These are phyloP conservation scores for Arrhopalites spinosus DNA, from an alignment of 2,888 invertebrate genomes.

Conservation along the genomic window DNA sequence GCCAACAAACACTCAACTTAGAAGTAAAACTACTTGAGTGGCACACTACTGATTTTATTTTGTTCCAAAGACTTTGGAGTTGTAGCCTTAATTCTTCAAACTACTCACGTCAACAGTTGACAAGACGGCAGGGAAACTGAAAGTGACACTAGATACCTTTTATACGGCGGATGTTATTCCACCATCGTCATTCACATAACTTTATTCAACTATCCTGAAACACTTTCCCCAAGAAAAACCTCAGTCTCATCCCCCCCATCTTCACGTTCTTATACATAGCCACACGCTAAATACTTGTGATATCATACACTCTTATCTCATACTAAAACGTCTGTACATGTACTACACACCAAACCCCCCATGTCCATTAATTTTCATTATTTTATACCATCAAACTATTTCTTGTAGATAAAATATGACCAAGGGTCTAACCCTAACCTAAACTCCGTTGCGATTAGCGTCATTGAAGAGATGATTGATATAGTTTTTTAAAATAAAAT, in stretches of 20 bases:
- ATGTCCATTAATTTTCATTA: background rate
- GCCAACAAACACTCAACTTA: constrained; percentile 28
- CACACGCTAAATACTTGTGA: background rate
- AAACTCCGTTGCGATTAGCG: background rate
- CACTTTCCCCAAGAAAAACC: background rate
- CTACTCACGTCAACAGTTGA: background rate
- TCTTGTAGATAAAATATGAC: background rate
- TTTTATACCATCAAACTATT: background rate
- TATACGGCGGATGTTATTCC: constrained; percentile 32
- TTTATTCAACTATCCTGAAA: too few relatives aligned
- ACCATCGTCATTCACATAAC: background rate
- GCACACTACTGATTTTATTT: constrained; percentile 1
- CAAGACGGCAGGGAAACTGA: constrained; percentile 21
- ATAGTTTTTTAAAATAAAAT: background rate
- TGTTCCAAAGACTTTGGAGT: background rate
- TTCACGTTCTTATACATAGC: background rate
- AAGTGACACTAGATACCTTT: constrained; percentile 33
- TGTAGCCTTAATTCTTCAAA: background rate
- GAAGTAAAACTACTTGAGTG: constrained; percentile 25
- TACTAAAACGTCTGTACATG: too few relatives aligned
- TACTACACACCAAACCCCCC: too few relatives aligned
- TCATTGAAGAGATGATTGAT: too few relatives aligned
- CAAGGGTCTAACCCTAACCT: constrained; percentile 9
- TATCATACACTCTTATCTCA: background rate
- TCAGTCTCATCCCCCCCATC: background rate